A percentile compares a stretch with the other conserved stretches of the same genome.
Evolutionary conservation across 1,140 invertebrate species (phyloP).

Genomic region (Sipha flava): DNA sequence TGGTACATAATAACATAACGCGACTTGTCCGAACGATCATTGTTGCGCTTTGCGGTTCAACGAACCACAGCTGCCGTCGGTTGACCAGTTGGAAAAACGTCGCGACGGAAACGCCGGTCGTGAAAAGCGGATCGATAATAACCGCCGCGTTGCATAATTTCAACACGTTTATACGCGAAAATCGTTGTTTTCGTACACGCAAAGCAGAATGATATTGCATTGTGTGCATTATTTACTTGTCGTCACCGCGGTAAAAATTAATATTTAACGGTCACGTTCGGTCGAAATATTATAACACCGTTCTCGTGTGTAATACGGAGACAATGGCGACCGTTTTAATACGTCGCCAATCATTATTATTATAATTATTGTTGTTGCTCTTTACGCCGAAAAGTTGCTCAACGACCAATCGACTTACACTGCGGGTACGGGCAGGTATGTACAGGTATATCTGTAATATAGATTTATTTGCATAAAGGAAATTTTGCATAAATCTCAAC

Average conservation of each 20-base stretch:
- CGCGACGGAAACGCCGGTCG: neutral
- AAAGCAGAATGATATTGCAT: too few species aligned
- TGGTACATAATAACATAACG: too few species aligned
- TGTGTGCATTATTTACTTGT: too few species aligned
- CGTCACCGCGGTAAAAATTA: too few species aligned
- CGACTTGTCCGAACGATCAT: neutral
- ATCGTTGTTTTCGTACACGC: too few species aligned
- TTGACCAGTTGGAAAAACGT: neutral
- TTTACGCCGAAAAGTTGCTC: neutral
- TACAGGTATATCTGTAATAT: too few species aligned
- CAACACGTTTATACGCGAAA: neutral
- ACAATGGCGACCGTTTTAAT: neutral
- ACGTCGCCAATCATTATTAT: neutral
- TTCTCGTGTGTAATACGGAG: too few species aligned
- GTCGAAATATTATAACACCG: neutral
- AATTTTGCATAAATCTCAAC: neutral
- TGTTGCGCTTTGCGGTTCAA: slow-evolving; percentile 16
- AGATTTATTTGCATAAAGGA: neutral
- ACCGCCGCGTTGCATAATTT: neutral
- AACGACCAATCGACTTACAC: neutral
- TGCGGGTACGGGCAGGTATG: too few species aligned
- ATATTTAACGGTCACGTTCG: neutral
- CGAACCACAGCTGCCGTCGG: neutral
- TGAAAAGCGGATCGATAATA: neutral
- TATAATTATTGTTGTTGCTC: too few species aligned